Evolutionary conservation across 2,113 vertebrate species (phyloP).

Genomic region (Eulemur macaco): DNA sequence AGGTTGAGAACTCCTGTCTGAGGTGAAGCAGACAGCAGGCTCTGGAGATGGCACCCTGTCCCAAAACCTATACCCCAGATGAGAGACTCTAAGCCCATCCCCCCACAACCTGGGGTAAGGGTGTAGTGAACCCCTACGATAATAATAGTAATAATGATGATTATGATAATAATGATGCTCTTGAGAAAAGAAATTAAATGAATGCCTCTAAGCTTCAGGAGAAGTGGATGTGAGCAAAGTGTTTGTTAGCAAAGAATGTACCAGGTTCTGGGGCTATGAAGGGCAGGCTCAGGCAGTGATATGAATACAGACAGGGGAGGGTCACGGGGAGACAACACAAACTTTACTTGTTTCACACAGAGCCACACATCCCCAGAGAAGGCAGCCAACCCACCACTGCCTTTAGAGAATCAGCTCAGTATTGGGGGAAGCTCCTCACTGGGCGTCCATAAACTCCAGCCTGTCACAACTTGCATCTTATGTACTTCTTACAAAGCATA

Average conservation of each 20-base stretch:
- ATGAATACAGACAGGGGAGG: background rate
- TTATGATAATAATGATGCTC: background rate
- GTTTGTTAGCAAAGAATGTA: background rate
- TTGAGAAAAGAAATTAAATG: background rate
- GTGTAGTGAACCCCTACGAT: background rate
- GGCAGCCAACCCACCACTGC: fast-evolving
- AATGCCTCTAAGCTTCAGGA: background rate
- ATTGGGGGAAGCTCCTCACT: background rate
- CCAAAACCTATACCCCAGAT: background rate
- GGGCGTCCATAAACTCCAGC: background rate
- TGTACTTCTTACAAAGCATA: background rate
- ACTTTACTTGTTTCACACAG: background rate
- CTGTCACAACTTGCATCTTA: background rate
- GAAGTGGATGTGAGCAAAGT: background rate
- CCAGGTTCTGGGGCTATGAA: background rate
- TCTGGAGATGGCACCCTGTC: background rate
- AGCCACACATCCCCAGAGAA: background rate
- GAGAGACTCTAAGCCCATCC: background rate
- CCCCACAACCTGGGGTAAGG: background rate
- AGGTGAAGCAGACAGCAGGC: background rate
- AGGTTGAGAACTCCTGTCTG: background rate
- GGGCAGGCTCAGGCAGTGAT: background rate
- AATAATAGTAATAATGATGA: background rate
- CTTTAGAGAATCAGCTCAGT: background rate
- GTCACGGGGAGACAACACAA: background rate